Conservation (phyloP, 2,888 invertebrate genomes). For the Lithophane semibrunnea region DNA sequence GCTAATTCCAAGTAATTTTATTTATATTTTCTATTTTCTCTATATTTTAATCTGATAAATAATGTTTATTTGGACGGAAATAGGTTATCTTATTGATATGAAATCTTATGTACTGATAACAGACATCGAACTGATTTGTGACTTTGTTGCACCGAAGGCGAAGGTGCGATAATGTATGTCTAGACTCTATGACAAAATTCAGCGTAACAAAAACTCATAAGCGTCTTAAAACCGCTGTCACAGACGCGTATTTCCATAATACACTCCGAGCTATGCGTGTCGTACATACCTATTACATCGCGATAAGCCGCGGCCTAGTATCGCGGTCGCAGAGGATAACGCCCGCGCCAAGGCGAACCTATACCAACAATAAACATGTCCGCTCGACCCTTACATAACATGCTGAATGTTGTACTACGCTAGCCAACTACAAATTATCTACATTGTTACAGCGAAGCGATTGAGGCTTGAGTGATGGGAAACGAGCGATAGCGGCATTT, state of each 20-base stretch:
- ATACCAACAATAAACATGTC: constrained; percentile 75
- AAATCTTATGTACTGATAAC: constrained; percentile 16
- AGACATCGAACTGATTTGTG: not conserved
- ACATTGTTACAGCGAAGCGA: constrained; percentile 52
- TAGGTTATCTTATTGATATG: constrained; percentile 1
- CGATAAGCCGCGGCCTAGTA: constrained; percentile 79
- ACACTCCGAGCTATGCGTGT: constrained; percentile 30
- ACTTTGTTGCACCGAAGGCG: not conserved
- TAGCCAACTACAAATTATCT: constrained; percentile 66
- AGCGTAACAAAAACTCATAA: not conserved
- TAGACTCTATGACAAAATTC: not conserved
- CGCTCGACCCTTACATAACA: constrained; percentile 80
- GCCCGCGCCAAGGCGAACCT: constrained; percentile 85
- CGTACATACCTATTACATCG: constrained; percentile 58
- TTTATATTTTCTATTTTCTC: not conserved
- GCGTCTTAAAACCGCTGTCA: constrained; percentile 1
- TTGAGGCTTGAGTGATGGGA: constrained; percentile 40
- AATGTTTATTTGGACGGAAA: constrained; percentile 13
- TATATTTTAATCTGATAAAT: not conserved
- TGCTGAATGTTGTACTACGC: constrained; percentile 72
- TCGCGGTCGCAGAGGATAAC: constrained; percentile 83
- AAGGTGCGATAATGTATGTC: not conserved
- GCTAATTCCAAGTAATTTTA: not conserved
- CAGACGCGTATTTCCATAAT: constrained; percentile 28
- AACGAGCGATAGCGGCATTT: constrained; percentile 22